These are phyloP conservation scores for Xylota sylvarum DNA, from an alignment of 2,888 invertebrate species.

Conservation along the genomic window DNA sequence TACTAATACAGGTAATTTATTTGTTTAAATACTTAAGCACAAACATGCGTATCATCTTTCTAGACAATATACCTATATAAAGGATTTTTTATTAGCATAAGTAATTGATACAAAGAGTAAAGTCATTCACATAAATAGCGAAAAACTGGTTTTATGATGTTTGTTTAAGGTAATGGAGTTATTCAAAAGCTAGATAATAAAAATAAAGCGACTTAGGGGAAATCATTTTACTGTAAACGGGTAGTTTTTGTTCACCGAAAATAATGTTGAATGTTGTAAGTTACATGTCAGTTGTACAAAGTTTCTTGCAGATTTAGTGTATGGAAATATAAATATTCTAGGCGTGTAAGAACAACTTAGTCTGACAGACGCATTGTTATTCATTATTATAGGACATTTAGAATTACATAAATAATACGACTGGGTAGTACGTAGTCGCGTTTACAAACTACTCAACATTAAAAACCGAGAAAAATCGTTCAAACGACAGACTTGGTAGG, in stretches of 20 bases:
- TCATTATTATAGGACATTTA: no score
- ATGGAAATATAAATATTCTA: no score
- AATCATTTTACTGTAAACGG: background rate
- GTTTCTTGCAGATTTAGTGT: no score
- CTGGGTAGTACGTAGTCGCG: no score
- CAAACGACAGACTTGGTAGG: no score
- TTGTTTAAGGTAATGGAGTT: background rate
- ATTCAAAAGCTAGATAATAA: background rate
- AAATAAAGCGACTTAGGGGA: background rate
- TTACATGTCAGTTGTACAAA: no score
- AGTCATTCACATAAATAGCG: background rate
- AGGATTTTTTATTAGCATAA: background rate
- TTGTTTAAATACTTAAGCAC: slow-evolving; percentile 14
- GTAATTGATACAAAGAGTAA: background rate
- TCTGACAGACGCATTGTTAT: no score
- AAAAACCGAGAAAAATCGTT: no score
- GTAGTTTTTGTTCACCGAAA: background rate
- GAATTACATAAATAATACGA: no score
- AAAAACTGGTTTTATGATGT: background rate
- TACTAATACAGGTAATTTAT: slow-evolving; percentile 91
- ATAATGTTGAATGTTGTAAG: no score
- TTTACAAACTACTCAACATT: no score
- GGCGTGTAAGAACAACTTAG: no score
- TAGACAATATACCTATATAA: background rate
- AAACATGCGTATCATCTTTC: background rate